Evolutionary conservation across 92 coral and sea anemone species (phyloP).

Genomic region (Epizoanthus scotinus): DNA sequence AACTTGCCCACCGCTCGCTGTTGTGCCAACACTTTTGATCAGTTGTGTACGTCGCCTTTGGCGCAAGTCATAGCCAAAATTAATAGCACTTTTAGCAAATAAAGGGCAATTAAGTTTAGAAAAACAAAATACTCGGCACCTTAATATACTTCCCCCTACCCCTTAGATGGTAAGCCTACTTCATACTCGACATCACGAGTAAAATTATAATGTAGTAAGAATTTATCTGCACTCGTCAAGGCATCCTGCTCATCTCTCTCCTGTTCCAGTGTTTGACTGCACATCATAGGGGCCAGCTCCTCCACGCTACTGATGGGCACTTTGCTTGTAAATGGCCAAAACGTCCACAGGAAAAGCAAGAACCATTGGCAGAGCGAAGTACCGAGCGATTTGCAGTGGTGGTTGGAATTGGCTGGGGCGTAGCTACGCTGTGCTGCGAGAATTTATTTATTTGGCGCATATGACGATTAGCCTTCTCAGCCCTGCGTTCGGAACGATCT

Average conservation of each 20-base stretch:
- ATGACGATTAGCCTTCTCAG: neutral
- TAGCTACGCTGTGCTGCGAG: too few species aligned
- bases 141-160: too few species aligned
- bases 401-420: slow-evolving; percentile 22
- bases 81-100: too few species aligned
- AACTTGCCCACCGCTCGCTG: too few species aligned
- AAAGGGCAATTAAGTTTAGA: too few species aligned
- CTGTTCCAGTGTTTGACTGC: neutral
- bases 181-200: slow-evolving; percentile 32
- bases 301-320: slow-evolving; percentile 18
- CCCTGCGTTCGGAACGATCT: slow-evolving; percentile 39
- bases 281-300: neutral
- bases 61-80: too few species aligned
- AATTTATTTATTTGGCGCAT: neutral
- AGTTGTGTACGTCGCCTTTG: too few species aligned
- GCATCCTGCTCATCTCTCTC: neutral
- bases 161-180: too few species aligned
- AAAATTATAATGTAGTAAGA: neutral
- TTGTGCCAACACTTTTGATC: too few species aligned
- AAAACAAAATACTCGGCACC: too few species aligned
- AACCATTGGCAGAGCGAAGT: slow-evolving; percentile 22
- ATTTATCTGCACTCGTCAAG: neutral
- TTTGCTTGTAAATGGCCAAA: slow-evolving; percentile 31
- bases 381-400: neutral
- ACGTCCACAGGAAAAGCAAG: slow-evolving; percentile 35